Evolutionary conservation across 2,797 vertebrate species (phyloP).

Genomic region (Amblyraja radiata): DNA sequence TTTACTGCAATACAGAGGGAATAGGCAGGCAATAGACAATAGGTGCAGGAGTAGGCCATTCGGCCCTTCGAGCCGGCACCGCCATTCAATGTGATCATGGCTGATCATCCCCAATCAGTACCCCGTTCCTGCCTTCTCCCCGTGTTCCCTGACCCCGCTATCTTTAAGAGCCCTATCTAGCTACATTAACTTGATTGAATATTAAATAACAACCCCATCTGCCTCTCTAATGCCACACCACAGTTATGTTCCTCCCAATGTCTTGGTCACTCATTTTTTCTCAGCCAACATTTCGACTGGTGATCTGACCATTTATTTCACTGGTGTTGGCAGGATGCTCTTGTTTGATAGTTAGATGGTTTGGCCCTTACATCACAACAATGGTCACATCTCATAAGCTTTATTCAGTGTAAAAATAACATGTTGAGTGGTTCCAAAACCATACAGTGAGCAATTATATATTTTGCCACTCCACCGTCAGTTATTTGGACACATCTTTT

Average conservation of each 20-base stretch:
- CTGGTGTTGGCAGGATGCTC: background rate
- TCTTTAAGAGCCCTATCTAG: too few relatives aligned
- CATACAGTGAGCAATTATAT: background rate
- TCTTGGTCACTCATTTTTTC: background rate
- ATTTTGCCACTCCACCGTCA: background rate
- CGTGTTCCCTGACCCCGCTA: too few relatives aligned
- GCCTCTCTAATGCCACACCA: background rate
- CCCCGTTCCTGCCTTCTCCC: too few relatives aligned
- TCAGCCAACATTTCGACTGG: background rate
- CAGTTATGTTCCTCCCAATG: background rate
- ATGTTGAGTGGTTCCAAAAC: too few relatives aligned
- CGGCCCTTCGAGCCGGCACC: too few relatives aligned
- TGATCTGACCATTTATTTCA: background rate
- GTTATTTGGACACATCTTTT: background rate
- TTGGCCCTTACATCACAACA: background rate
- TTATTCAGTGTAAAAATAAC: background rate
- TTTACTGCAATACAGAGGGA: background rate
- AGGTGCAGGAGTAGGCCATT: too few relatives aligned
- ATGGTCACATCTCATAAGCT: background rate
- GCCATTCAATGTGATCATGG: too few relatives aligned
- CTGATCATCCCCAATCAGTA: too few relatives aligned
- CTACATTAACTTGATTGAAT: background rate
- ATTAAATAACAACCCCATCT: background rate
- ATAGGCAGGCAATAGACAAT: too few relatives aligned
- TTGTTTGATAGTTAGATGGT: background rate